phyloP scores from a whole-genome alignment of 2,888 invertebrate species.

The Cheilosia vernalis region DNA sequence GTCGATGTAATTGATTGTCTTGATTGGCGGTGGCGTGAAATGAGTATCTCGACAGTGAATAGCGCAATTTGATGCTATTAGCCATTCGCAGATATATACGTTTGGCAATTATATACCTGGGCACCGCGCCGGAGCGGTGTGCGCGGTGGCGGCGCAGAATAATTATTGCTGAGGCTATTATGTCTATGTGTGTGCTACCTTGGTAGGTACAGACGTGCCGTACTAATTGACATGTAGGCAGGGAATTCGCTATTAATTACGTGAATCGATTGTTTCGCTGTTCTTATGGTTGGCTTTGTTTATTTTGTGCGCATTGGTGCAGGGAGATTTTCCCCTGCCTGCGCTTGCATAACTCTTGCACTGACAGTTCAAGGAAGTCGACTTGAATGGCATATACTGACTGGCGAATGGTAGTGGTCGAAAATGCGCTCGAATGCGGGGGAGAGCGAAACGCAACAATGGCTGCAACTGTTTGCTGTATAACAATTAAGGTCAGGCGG shows the following conservation, averaged over 20 bases:
- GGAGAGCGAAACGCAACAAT: slow-evolving; percentile 21
- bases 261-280: slow-evolving; percentile 69
- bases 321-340: slow-evolving; percentile 28
- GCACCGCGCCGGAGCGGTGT: not conserved
- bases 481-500: slow-evolving; percentile 49
- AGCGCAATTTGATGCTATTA: slow-evolving; percentile 71
- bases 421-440: slow-evolving; percentile 4
- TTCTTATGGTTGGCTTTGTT: slow-evolving; percentile 45
- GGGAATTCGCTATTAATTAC: slow-evolving; percentile 71
- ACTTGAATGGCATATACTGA: slow-evolving; percentile 10
- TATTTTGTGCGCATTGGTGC: slow-evolving; percentile 26
- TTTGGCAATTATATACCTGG: slow-evolving; percentile 44
- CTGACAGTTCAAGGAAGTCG: slow-evolving; percentile 65
- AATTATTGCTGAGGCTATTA: slow-evolving; percentile 24
- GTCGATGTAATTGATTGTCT: slow-evolving; percentile 69
- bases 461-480: slow-evolving; percentile 28
- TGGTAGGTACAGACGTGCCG: slow-evolving; percentile 35
- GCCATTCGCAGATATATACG: slow-evolving; percentile 52
- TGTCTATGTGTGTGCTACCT: not conserved
- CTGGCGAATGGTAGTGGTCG: not conserved
- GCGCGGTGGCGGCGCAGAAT: slow-evolving; percentile 13
- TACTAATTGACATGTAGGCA: slow-evolving; percentile 71
- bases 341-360: slow-evolving; percentile 48
- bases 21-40: slow-evolving; percentile 64
- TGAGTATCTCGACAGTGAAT: slow-evolving; percentile 56